Percentiles rank a stretch among this genome's conserved stretches.
Conservation (phyloP, 2,888 invertebrate genomes). For the Ischnus inquisitorius region DNA sequence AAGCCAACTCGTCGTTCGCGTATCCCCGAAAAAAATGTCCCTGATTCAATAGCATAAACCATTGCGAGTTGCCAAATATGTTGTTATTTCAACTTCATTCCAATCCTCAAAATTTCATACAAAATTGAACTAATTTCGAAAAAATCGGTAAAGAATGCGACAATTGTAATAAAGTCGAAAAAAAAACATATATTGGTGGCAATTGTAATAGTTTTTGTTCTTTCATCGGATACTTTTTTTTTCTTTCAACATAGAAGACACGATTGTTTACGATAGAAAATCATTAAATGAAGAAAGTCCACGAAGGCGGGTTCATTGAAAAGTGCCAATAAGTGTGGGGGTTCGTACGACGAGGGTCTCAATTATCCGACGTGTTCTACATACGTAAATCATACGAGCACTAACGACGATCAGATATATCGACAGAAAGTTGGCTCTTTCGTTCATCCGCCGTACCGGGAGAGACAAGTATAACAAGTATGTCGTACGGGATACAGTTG, state of each 20-base stretch:
- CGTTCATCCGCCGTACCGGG: constrained; percentile 5
- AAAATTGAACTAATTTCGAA: too few species aligned
- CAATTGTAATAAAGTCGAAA: too few species aligned
- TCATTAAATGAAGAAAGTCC: background rate
- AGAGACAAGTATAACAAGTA: constrained; percentile 30
- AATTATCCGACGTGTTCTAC: constrained; percentile 47
- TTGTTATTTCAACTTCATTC: too few species aligned
- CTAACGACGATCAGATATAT: constrained; percentile 65
- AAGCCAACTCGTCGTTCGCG: background rate
- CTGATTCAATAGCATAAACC: too few species aligned
- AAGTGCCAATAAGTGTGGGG: background rate
- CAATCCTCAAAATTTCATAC: too few species aligned
- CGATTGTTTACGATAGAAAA: background rate
- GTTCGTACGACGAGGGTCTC: constrained; percentile 4
- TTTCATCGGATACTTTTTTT: too few species aligned
- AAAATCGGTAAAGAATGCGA: too few species aligned
- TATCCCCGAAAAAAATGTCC: too few species aligned
- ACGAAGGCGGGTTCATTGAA: background rate
- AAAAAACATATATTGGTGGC: too few species aligned
- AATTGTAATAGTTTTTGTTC: too few species aligned
- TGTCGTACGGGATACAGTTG: constrained; percentile 11
- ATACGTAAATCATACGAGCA: constrained; percentile 61
- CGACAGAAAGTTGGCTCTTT: constrained; percentile 52
- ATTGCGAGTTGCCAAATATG: too few species aligned
- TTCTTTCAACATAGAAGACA: too few species aligned